Conservation (phyloP, 2,113 vertebrate species). For the Chloropsis hardwickii region DNA sequence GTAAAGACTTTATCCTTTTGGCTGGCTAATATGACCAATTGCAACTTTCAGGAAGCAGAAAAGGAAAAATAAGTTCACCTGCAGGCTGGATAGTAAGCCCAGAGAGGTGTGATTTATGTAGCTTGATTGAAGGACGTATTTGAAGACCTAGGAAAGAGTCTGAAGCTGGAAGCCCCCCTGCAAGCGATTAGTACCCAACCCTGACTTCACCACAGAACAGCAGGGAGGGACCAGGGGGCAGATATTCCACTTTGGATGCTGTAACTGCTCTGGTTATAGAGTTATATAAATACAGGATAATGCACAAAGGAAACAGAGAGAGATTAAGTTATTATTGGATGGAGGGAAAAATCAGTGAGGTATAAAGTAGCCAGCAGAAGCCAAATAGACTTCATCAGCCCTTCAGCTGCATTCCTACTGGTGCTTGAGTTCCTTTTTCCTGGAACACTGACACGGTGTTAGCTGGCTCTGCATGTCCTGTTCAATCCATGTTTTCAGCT, state of each 20-base stretch:
- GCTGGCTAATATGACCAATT: background rate
- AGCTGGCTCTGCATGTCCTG: background rate
- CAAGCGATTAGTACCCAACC: background rate
- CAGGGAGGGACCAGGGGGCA: background rate
- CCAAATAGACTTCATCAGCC: conserved; percentile 2
- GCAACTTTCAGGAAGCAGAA: background rate
- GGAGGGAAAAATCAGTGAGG: background rate
- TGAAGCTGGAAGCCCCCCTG: background rate
- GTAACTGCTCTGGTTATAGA: background rate
- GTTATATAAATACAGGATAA: background rate
- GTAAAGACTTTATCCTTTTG: background rate
- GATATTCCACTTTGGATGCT: background rate
- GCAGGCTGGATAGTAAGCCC: background rate
- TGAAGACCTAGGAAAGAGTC: background rate
- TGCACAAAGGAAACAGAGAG: background rate
- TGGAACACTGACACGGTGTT: background rate
- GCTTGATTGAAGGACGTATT: background rate
- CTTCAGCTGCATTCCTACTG: background rate
- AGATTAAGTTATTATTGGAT: background rate
- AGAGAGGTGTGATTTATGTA: background rate
- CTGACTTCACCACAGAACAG: background rate
- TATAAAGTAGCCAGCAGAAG: background rate
- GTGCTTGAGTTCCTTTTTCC: background rate
- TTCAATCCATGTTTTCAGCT: background rate
- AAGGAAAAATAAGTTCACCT: conserved; percentile 1